Conservation (phyloP, 1,140 invertebrate species). For the Drusus annulatus region DNA sequence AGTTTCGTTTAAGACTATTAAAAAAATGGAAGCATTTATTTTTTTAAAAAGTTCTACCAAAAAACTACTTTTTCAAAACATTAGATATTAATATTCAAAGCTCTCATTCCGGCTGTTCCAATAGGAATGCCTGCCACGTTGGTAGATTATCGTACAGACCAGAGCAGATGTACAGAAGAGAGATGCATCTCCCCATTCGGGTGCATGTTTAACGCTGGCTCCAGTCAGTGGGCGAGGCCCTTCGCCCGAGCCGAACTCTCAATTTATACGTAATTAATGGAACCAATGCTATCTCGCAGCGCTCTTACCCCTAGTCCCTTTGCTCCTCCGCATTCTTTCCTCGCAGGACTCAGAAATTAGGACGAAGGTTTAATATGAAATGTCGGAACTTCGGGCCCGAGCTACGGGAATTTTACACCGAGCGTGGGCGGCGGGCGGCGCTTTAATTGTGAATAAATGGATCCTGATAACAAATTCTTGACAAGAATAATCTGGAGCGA, state of each 20-base stretch:
- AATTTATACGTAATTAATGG: conserved; percentile 42
- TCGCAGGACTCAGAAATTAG: not conserved
- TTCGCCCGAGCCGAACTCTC: conserved; percentile 1
- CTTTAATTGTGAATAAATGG: conserved; percentile 6
- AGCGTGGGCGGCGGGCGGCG: not conserved
- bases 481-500: not conserved
- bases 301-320: not conserved
- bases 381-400: not conserved
- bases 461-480: not conserved
- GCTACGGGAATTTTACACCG: not conserved
- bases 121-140: too few species aligned
- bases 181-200: not conserved
- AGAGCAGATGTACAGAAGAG: too few species aligned
- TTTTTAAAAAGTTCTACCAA: too few species aligned
- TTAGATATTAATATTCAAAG: too few species aligned
- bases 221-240: conserved; percentile 9
- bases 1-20: too few species aligned
- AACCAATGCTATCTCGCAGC: conserved; percentile 12
- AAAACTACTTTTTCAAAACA: too few species aligned
- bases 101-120: too few species aligned
- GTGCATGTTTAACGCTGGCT: not conserved
- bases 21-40: too few species aligned
- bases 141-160: too few species aligned
- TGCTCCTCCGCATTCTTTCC: not conserved
- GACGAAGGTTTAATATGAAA: conserved; percentile 16